These are phyloP conservation scores for Achatina immaculata DNA, from an alignment of 1,140 invertebrate species.

Conservation along the genomic window DNA sequence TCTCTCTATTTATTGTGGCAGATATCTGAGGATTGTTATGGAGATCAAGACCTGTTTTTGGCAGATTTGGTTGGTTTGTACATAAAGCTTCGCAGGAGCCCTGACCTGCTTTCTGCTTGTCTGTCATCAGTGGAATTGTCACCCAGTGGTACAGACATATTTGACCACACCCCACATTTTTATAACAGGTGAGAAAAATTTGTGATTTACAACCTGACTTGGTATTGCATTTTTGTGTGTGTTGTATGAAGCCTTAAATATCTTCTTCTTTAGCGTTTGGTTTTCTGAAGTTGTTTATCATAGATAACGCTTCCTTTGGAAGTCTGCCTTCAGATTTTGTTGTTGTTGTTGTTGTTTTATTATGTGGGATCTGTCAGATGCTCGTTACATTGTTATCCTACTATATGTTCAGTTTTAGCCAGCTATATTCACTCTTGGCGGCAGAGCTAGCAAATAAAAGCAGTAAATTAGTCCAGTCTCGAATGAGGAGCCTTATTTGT, in stretches of 20 bases:
- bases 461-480: too few species aligned
- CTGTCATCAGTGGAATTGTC: neutral
- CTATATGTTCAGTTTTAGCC: neutral
- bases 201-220: neutral
- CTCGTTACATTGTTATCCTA: neutral
- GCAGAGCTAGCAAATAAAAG: too few species aligned
- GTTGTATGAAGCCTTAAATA: neutral
- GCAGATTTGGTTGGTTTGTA: neutral
- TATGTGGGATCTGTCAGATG: neutral
- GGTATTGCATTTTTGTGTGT: neutral
- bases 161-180: neutral
- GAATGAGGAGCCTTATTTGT: too few species aligned
- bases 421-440: too few species aligned
- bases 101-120: constrained; percentile 8
- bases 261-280: neutral
- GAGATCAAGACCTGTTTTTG: constrained; percentile 6
- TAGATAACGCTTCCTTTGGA: too few species aligned
- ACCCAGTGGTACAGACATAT: neutral
- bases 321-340: too few species aligned
- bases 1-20: too few species aligned
- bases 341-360: too few species aligned
- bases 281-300: too few species aligned
- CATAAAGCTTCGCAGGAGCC: constrained; percentile 14
- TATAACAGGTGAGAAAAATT: neutral
- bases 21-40: neutral